Evolutionary conservation across 1,140 invertebrate species (phyloP), one percentile per base, ranked within the genome.

Genomic region (Megalopta genalis): DNA sequence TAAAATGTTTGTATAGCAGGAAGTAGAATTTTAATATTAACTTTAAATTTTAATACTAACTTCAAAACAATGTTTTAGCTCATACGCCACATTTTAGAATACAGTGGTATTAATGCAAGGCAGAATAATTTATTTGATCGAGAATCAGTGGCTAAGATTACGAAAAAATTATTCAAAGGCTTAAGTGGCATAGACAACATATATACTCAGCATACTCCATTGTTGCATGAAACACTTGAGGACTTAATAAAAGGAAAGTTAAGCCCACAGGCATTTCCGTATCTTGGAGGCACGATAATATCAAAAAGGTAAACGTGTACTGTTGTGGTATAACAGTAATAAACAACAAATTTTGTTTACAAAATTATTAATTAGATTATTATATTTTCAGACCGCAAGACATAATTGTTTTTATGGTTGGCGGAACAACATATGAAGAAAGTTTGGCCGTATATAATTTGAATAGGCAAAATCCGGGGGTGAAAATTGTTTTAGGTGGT

Each of bases 401-500:
- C 90, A 95, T 99, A 5, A 97, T 99, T 65, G 95, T 99, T 12
- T 99, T 99, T 89, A 96, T 99, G 25, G 95, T 99, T 81, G 99
- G 99, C 27, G 99, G 99, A n/a, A 94, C 96, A 25, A 99, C 99
- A 0, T 99, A 99, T 89, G 99, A 99, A 92, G 99, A 99, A 93
- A 96, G 98, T 4, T 90, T 97, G 6, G 95, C 95, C 64, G 96
- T 99, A 10, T 95, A 99, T 92, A 96, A 90, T 93, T 98, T 77
- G 97, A 99, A 93, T 95, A 96, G 93, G 93, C 94, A 83, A 81
- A 95, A 95, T 88, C 94, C 95, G 18, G 96, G 96, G 9, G 95
- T 96, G 52, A 95, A 95, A 87, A 95, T 99, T 42, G 94, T 99
- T 72, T 93, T 99, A 0, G 98, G 98, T 42, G 98, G 97, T 57